phyloP scores from a whole-genome alignment of 1,140 invertebrate species.

The Aphelenchoides fujianensis region DNA sequence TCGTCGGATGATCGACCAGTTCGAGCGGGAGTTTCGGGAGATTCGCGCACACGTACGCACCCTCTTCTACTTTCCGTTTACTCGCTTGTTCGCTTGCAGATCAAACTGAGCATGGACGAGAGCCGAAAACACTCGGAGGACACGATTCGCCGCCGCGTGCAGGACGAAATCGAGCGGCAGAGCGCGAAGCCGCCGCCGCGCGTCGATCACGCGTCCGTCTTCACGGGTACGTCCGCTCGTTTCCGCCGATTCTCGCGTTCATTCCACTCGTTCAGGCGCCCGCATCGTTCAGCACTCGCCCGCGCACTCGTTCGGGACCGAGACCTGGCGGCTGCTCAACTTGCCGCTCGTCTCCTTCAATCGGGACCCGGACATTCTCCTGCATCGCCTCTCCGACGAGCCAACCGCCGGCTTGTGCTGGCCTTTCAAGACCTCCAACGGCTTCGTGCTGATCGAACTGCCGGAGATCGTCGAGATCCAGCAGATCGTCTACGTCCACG shows the following conservation, averaged over 20 bases:
- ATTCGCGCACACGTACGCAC: not conserved
- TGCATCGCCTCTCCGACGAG: not conserved
- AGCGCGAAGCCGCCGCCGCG: not conserved
- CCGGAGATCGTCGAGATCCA: not conserved
- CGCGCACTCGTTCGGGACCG: not conserved
- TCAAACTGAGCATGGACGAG: not conserved
- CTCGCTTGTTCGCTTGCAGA: not conserved
- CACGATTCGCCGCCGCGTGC: not conserved
- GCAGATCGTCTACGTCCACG: not conserved
- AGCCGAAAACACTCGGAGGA: not conserved
- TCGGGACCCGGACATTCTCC: not conserved
- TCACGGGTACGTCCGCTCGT: not conserved
- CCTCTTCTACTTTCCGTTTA: too few relatives aligned
- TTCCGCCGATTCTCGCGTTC: not conserved
- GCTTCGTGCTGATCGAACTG: not conserved
- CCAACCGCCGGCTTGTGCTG: not conserved
- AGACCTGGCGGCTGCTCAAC: not conserved
- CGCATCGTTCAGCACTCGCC: not conserved
- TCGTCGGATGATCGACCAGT: not conserved
- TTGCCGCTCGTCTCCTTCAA: not conserved
- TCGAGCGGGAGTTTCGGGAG: not conserved
- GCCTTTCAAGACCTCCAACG: not conserved
- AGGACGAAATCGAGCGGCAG: not conserved
- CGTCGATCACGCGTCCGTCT: constrained; percentile 11
- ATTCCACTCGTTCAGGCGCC: not conserved